A percentile compares a stretch with the other conserved stretches of the same genome.
Conservation (phyloP, 1,140 invertebrate species). For the Zaprionus ghesquierei region DNA sequence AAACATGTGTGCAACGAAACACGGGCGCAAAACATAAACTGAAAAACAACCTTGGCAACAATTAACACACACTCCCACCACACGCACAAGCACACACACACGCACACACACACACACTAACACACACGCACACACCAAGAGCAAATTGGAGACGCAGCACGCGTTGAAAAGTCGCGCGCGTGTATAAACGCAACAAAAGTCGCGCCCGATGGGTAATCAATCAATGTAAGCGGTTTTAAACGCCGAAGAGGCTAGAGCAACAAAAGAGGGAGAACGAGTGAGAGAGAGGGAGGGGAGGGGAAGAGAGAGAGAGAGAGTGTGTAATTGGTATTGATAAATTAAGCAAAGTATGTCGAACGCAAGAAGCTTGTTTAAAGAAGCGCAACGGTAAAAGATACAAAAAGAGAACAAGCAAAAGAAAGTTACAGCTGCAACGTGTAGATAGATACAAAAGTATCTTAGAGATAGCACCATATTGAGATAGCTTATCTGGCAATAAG, state of each 20-base stretch:
- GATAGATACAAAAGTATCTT: background rate
- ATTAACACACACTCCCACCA: slow-evolving; percentile 59
- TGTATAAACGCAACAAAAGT: slow-evolving; percentile 68
- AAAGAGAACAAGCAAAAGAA: slow-evolving; percentile 19
- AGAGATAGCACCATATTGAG: too few relatives aligned
- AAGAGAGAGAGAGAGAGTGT: background rate
- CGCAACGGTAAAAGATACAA: slow-evolving; percentile 20
- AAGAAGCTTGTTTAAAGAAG: slow-evolving; percentile 63
- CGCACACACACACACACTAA: background rate
- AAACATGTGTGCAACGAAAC: slow-evolving; percentile 51
- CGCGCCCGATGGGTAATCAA: slow-evolving; percentile 74
- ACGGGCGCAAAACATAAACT: slow-evolving; percentile 39
- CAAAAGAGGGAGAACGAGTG: background rate
- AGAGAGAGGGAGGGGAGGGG: background rate
- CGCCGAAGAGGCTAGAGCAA: background rate
- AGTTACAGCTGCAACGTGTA: background rate
- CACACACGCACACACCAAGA: slow-evolving; percentile 10
- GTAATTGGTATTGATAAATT: slow-evolving; percentile 75
- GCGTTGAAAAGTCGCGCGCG: slow-evolving; percentile 55
- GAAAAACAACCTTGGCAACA: slow-evolving; percentile 73
- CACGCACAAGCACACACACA: background rate
- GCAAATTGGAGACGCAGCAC: slow-evolving; percentile 18
- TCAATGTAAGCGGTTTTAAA: slow-evolving; percentile 75
- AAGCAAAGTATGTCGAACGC: slow-evolving; percentile 66
- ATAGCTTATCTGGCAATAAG: too few relatives aligned